Evolutionary conservation across 2,113 vertebrate genomes (phyloP), one percentile per base, ranked within the genome.

Genomic region (Mormoops blainvillei): DNA sequence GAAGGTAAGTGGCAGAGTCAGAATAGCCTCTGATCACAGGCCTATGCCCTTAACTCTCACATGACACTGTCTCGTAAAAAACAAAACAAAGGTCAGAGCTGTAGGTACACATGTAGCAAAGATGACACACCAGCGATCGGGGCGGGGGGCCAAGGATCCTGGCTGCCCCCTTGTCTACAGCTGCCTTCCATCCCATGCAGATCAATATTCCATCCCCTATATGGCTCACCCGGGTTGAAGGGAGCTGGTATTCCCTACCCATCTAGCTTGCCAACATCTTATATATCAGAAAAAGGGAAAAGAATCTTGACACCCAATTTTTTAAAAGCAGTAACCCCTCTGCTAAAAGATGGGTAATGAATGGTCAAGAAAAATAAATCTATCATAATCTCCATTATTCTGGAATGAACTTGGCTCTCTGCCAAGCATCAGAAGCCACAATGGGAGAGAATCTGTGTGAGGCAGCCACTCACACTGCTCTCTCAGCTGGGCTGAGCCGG

Each of bases 251-350:
- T 15, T 18, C 31, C 38, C 50, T 28, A 50, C 3, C 36, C 38
- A 15, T 33, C 71, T 1, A 68, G n/a, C 43, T 43, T 89, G 13
- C 41, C 63, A 94, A 63, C 10, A 48, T 1, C 4, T 18, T 28
- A 7, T 1, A 3, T 0, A 28, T 19, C 19, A 70, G 41, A 94
- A 92, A 61, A 43, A 67, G 38, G 33, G 4, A 84, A 92, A 6
- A 82, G 67, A 81, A 76, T 38, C 52, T 58, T 85, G 68, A 68
- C 28, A 87, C 3, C 43, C 1, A 7, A 16, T 20, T 36, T 54
- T 67, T 87, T 41, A 76, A 96, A 94, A 41, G 45, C 68, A 38
- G 74, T 31, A 73, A 65, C 2, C 22, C 33, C 3, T 85, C 73
- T 67, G 71, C 16, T 86, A 83, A 78, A 89, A 90, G 67, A 68